These are phyloP conservation scores for Drosophila orena DNA, from an alignment of 1,140 invertebrate species.

Conservation along the genomic window DNA sequence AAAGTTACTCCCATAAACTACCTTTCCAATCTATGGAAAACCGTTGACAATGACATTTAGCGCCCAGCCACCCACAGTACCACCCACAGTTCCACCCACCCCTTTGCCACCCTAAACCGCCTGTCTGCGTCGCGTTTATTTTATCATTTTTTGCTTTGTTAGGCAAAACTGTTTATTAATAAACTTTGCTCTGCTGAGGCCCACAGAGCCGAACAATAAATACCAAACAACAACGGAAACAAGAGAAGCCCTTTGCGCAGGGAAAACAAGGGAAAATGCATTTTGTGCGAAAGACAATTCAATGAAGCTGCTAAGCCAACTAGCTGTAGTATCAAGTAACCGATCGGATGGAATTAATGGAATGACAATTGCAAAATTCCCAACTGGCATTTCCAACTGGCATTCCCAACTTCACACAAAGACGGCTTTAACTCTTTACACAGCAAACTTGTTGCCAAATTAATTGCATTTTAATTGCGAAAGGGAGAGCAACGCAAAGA, in stretches of 20 bases:
- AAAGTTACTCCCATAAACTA: conserved; percentile 1
- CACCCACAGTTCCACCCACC: too few relatives aligned
- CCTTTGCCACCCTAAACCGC: neutral
- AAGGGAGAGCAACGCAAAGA: conserved; percentile 1
- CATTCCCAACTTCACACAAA: conserved; percentile 3
- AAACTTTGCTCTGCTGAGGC: conserved; percentile 47
- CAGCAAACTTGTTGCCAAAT: conserved; percentile 39
- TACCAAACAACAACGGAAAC: conserved; percentile 29
- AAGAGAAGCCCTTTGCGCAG: conserved; percentile 14
- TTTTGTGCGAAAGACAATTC: conserved; percentile 19
- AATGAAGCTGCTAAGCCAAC: conserved; percentile 33
- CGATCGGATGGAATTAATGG: conserved; percentile 50
- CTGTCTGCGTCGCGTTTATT: conserved; percentile 63
- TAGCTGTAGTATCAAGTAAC: conserved; percentile 4
- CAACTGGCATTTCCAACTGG: neutral
- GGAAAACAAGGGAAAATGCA: conserved; percentile 38
- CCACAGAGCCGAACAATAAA: conserved; percentile 47
- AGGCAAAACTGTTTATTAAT: conserved; percentile 59
- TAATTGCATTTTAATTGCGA: conserved; percentile 72
- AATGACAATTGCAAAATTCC: conserved; percentile 37
- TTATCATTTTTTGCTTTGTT: conserved; percentile 67
- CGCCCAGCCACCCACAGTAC: neutral
- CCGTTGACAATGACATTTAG: conserved; percentile 39
- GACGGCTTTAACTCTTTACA: conserved; percentile 35
- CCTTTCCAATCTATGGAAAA: conserved; percentile 22